A percentile compares a stretch with the other conserved stretches of the same genome.
Evolutionary conservation across 2,113 vertebrate genomes (phyloP).

Genomic region (Gallinago undulata): DNA sequence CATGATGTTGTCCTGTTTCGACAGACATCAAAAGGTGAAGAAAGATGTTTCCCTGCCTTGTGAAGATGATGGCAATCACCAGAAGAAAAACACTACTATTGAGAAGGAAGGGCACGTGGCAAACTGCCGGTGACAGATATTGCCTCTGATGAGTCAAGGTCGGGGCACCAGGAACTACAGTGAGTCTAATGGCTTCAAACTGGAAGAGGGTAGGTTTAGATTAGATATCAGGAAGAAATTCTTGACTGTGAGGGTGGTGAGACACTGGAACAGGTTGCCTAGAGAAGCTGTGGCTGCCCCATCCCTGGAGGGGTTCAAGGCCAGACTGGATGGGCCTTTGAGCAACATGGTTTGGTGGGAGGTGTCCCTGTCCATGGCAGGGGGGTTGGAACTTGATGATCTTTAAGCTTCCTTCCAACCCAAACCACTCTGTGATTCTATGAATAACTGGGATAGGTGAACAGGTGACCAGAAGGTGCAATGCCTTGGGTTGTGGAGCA

Average conservation of each 20-base stretch:
- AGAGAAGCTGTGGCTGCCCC: background rate
- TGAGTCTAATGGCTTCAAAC: background rate
- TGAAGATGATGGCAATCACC: background rate
- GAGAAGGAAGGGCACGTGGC: background rate
- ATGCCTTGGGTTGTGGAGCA: fast-evolving
- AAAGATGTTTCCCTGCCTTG: background rate
- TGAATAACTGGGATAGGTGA: fast-evolving
- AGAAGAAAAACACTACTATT: background rate
- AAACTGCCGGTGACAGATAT: fast-evolving
- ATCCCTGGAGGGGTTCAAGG: background rate
- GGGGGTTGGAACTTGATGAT: no score
- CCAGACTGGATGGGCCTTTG: background rate
- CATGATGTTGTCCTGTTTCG: background rate
- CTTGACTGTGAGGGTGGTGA: background rate
- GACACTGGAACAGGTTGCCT: background rate
- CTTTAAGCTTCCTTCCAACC: background rate
- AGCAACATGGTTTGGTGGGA: background rate
- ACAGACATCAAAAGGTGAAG: background rate
- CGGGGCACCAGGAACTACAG: fast-evolving
- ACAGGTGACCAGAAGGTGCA: background rate
- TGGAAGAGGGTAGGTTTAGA: background rate
- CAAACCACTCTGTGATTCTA: background rate
- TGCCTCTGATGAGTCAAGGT: background rate
- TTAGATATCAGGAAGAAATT: background rate
- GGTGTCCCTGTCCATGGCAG: background rate